Evolutionary conservation across 1,140 invertebrate species (phyloP).

Genomic region (Galleria mellonella): DNA sequence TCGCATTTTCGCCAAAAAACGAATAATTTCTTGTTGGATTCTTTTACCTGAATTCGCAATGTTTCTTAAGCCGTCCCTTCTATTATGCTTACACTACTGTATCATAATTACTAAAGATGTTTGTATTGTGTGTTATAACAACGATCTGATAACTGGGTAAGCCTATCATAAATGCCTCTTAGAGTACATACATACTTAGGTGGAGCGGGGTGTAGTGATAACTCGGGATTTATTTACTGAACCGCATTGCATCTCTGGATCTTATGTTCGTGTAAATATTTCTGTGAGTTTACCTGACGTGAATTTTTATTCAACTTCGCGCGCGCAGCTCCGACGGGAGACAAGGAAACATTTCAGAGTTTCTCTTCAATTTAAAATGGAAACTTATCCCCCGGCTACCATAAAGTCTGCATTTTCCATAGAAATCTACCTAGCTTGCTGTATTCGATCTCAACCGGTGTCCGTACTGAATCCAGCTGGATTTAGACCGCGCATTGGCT

Average conservation of each 20-base stretch:
- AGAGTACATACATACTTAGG: too few relatives aligned
- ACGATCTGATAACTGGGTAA: not conserved
- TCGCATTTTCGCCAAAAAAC: constrained; percentile 56
- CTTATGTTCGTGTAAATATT: constrained; percentile 59
- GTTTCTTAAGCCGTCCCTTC: constrained; percentile 7
- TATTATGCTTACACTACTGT: not conserved
- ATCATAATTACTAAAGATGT: not conserved
- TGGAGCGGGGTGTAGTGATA: too few relatives aligned
- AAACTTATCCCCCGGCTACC: constrained; percentile 69
- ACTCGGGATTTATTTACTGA: constrained; percentile 44
- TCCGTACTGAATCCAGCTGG: constrained; percentile 62
- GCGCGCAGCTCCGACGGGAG: constrained; percentile 43
- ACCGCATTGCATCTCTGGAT: constrained; percentile 36
- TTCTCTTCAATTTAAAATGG: constrained; percentile 71
- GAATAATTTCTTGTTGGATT: constrained; percentile 31
- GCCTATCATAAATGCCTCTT: too few relatives aligned
- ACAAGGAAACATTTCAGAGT: constrained; percentile 66
- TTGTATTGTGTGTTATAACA: not conserved
- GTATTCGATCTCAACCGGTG: constrained; percentile 60
- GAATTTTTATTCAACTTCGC: constrained; percentile 65
- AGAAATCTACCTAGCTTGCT: constrained; percentile 59
- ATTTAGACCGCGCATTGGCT: constrained; percentile 55
- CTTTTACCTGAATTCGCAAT: constrained; percentile 19
- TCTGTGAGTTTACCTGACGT: constrained; percentile 50
- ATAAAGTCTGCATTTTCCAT: constrained; percentile 73